Evolutionary conservation across 2,113 vertebrate species (phyloP).

Genomic region (Desmodus rotundus): DNA sequence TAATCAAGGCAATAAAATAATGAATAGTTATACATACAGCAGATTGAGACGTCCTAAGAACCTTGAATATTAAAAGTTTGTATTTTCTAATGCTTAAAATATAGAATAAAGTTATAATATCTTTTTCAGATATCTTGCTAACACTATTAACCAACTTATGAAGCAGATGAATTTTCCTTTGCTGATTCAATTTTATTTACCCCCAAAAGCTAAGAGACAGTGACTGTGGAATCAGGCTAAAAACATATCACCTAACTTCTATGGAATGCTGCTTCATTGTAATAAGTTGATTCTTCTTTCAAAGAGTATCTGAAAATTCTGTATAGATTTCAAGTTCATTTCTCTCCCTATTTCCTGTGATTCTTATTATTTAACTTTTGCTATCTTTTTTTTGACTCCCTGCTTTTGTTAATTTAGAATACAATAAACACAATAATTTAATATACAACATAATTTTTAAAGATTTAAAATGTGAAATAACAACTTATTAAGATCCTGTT

Average conservation of each 20-base stretch:
- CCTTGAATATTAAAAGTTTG: neutral
- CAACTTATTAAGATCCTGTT: slow-evolving; percentile 57
- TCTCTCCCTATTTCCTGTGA: neutral
- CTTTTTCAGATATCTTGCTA: neutral
- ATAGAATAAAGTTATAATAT: neutral
- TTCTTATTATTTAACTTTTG: neutral
- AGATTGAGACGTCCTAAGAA: neutral
- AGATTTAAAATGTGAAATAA: slow-evolving; percentile 55
- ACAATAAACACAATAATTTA: neutral
- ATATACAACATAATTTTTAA: neutral
- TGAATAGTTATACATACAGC: slow-evolving; percentile 29
- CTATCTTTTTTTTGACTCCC: neutral
- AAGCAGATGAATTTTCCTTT: slow-evolving; percentile 13
- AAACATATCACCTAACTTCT: fast-evolving
- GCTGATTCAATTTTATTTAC: slow-evolving; percentile 38
- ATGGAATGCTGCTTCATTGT: neutral
- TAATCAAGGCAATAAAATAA: slow-evolving; percentile 24
- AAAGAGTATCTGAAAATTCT: slow-evolving; percentile 16
- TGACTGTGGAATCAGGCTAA: neutral
- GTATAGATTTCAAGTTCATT: neutral
- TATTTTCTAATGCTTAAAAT: slow-evolving; percentile 48
- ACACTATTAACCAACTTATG: neutral
- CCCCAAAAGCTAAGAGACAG: neutral
- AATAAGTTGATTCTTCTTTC: neutral
- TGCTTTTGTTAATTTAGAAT: slow-evolving; percentile 54